These are phyloP conservation scores for Catharus fuscescens DNA, from an alignment of 2,113 vertebrate species.

Conservation along the genomic window DNA sequence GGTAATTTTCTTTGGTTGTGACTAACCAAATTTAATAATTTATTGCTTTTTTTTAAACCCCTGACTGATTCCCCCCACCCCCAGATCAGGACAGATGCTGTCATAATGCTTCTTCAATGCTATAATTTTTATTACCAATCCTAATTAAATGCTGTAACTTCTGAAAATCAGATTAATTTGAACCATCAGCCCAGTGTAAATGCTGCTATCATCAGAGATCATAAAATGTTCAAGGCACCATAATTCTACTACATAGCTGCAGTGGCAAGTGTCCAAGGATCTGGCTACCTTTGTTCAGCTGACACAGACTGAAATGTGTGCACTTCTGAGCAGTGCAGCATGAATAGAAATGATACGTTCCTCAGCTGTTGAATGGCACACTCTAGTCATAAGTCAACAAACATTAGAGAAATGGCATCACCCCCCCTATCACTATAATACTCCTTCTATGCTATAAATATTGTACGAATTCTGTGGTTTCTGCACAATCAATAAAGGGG, in stretches of 20 bases:
- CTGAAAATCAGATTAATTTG: slow-evolving; percentile 15
- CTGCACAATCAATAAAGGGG: neutral
- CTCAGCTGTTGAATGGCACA: neutral
- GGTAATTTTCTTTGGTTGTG: neutral
- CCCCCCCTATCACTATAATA: neutral
- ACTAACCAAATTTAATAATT: neutral
- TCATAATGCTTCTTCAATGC: neutral
- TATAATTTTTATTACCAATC: neutral
- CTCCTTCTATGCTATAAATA: neutral
- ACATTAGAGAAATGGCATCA: neutral
- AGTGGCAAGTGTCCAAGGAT: neutral
- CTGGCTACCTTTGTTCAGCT: neutral
- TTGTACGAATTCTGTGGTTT: neutral
- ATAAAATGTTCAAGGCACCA: neutral
- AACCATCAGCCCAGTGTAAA: neutral
- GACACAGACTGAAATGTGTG: neutral
- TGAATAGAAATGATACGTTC: neutral
- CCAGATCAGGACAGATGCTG: neutral
- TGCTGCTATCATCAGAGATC: neutral
- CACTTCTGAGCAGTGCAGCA: neutral
- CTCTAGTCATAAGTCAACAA: neutral
- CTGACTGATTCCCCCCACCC: neutral
- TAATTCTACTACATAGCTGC: neutral
- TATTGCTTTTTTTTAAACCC: neutral
- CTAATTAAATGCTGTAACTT: slow-evolving; percentile 9